Percentiles rank a stretch among this genome's conserved stretches.
Evolutionary conservation across 1,140 invertebrate species (phyloP).

Genomic region (Ruditapes philippinarum): DNA sequence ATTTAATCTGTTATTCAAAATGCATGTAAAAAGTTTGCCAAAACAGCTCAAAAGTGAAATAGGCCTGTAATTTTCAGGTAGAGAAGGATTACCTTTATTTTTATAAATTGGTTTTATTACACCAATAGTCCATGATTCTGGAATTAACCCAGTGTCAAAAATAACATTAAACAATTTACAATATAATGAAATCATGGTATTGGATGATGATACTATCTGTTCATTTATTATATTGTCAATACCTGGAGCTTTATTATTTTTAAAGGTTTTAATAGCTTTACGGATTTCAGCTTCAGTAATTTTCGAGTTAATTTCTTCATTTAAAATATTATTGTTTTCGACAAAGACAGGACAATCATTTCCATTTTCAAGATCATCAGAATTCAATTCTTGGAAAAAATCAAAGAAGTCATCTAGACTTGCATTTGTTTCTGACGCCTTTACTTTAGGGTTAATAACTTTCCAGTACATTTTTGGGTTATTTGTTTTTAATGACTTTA

Average conservation of each 20-base stretch:
- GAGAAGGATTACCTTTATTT: constrained; percentile 54
- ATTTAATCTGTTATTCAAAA: constrained; percentile 57
- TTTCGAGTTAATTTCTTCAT: constrained; percentile 14
- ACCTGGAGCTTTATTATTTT: constrained; percentile 46
- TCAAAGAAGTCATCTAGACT: background rate
- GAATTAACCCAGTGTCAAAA: constrained; percentile 37
- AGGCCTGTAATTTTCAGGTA: constrained; percentile 51
- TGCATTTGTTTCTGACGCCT: background rate
- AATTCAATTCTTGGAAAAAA: background rate
- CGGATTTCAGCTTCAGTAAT: constrained; percentile 23
- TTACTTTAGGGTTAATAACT: too few species aligned
- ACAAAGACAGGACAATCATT: background rate
- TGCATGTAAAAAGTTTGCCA: constrained; percentile 49
- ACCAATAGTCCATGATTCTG: constrained; percentile 28
- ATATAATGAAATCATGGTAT: constrained; percentile 54
- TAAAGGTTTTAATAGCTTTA: background rate
- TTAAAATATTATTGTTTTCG: background rate
- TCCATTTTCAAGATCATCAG: background rate
- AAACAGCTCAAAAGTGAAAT: constrained; percentile 54
- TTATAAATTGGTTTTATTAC: constrained; percentile 57
- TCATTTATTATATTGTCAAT: constrained; percentile 45
- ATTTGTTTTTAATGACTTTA: too few species aligned
- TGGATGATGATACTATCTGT: constrained; percentile 14
- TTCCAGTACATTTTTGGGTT: too few species aligned
- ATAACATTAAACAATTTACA: constrained; percentile 55